phyloP scores from a whole-genome alignment of 2,797 vertebrate genomes.

The Squalus acanthias region DNA sequence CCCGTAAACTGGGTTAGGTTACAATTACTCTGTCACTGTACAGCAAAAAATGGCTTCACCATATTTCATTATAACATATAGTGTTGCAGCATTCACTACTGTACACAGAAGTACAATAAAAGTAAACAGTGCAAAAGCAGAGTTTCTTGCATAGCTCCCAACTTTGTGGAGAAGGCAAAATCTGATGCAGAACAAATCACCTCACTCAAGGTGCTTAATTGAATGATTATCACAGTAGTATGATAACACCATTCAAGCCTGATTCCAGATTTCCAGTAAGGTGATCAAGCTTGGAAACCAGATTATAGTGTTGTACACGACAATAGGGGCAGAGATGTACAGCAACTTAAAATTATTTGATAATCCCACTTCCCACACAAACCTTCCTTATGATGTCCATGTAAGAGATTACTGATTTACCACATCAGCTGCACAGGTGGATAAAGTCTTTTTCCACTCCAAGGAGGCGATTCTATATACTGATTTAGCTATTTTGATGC shows the following conservation, averaged over 20 bases:
- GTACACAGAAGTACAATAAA: not conserved
- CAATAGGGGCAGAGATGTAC: not conserved
- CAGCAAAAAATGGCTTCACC: not conserved
- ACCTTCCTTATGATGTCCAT: not conserved
- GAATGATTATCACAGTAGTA: not conserved
- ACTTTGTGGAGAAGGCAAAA: not conserved
- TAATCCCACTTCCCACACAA: not conserved
- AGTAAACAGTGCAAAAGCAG: not conserved
- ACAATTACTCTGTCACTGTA: not conserved
- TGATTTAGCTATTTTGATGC: not conserved
- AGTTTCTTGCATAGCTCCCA: not conserved
- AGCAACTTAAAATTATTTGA: not conserved
- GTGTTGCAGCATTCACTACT: not conserved
- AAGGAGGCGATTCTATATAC: not conserved
- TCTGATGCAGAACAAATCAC: not conserved
- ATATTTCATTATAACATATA: not conserved
- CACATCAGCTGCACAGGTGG: not conserved
- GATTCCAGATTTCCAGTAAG: not conserved
- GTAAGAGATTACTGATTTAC: not conserved
- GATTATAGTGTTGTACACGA: not conserved
- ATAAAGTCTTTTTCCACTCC: not conserved
- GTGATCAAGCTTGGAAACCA: not conserved
- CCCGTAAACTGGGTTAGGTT: not conserved
- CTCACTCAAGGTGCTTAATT: not conserved
- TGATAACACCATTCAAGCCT: not conserved